Percentiles rank a stretch among this genome's conserved stretches.
phyloP scores from a whole-genome alignment of 2,888 invertebrate genomes.

The Dinocampus coccinellae region DNA sequence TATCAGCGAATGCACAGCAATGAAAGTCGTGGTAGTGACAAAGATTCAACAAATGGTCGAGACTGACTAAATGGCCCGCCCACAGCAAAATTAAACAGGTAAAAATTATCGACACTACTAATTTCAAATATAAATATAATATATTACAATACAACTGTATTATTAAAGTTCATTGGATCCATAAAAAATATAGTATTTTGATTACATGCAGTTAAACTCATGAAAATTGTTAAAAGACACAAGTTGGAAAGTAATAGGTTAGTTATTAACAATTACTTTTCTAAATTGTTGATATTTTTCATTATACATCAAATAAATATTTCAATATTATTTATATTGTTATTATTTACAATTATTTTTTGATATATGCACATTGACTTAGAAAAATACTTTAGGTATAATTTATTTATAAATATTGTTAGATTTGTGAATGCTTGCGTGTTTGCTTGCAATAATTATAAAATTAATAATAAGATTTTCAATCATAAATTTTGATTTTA shows the following conservation, averaged over 20 bases:
- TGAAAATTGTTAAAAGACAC: background rate
- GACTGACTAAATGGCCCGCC: slow-evolving; percentile 88
- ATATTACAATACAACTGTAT: background rate
- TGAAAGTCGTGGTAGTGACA: slow-evolving; percentile 83
- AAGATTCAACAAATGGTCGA: slow-evolving; percentile 75
- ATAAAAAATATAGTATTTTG: slow-evolving; percentile 38
- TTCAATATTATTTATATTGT: background rate
- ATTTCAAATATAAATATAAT: too few species aligned
- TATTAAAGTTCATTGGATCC: too few species aligned
- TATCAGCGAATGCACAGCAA: slow-evolving; percentile 91
- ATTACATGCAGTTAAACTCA: slow-evolving; percentile 51
- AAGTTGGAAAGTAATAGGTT: slow-evolving; percentile 52
- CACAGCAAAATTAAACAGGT: slow-evolving; percentile 67
- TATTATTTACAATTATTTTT: background rate
- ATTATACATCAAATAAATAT: background rate
- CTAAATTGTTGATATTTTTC: slow-evolving; percentile 34
- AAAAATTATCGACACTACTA: too few species aligned
- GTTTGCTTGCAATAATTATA: too few species aligned
- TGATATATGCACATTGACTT: too few species aligned
- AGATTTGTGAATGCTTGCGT: background rate
- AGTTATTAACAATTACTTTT: slow-evolving; percentile 48
- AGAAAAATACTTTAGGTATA: background rate
- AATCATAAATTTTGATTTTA: slow-evolving; percentile 51
- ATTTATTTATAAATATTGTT: background rate
- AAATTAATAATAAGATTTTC: too few species aligned